Percentiles rank a stretch among this genome's conserved stretches.
Conservation (phyloP, 2,888 invertebrate species). For the Xiphydria camelus region DNA sequence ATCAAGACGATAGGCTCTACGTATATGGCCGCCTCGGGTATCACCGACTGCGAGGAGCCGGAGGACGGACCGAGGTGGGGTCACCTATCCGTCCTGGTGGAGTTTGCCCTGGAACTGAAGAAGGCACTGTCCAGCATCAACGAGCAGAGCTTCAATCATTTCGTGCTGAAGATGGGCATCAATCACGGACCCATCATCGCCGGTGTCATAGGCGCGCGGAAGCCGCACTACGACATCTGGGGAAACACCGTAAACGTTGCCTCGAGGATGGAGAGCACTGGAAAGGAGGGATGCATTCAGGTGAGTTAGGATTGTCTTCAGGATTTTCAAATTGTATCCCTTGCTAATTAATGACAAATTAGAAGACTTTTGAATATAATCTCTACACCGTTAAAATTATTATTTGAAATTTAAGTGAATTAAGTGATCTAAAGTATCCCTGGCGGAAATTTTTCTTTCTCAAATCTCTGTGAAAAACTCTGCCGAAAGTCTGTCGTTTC, state of each 20-base stretch:
- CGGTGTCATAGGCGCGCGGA: conserved; percentile 92
- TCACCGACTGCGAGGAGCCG: conserved; percentile 43
- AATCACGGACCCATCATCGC: conserved; percentile 96
- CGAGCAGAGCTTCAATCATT: conserved; percentile 94
- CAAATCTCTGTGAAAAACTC: too few relatives aligned
- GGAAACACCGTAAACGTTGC: conserved; percentile 97
- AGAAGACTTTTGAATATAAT: too few relatives aligned
- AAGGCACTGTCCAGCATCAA: conserved; percentile 89
- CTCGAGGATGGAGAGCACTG: conserved; percentile 96
- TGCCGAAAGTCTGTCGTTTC: too few relatives aligned
- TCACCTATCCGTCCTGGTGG: conserved; percentile 82
- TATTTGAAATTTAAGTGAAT: too few relatives aligned
- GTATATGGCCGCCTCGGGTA: conserved; percentile 88
- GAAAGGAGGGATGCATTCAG: conserved; percentile 92
- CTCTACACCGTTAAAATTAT: too few relatives aligned
- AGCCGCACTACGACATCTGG: conserved; percentile 97
- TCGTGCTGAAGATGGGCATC: conserved; percentile 90
- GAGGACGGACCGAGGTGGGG: conserved; percentile 67
- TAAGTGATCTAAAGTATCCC: too few relatives aligned
- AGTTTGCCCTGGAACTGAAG: conserved; percentile 88
- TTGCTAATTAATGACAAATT: too few relatives aligned
- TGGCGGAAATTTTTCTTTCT: too few relatives aligned
- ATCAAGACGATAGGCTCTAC: conserved; percentile 94
- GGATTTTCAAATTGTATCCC: conserved; percentile 1
- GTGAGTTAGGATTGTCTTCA: conserved; percentile 65